Conservation (phyloP, 92 coral and sea anemone species). For the Zoanthus sansibaricus region DNA sequence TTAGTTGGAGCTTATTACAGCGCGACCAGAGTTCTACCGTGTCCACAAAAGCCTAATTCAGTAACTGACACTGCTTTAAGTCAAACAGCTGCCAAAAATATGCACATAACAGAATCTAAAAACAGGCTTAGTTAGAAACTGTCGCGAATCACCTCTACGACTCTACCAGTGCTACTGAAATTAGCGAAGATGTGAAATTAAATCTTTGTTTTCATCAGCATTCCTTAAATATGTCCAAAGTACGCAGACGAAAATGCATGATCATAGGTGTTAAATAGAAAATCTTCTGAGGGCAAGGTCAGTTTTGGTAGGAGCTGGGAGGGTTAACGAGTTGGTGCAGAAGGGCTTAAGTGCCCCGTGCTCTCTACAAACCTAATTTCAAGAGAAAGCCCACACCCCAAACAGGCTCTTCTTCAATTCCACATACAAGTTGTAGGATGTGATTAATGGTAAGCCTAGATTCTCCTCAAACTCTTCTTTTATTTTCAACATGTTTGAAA, state of each 20-base stretch:
- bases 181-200: not conserved
- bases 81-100: too few relatives aligned
- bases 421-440: constrained; percentile 58
- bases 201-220: constrained; percentile 3
- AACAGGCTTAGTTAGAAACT: too few relatives aligned
- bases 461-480: constrained; percentile 44
- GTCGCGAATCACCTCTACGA: too few relatives aligned
- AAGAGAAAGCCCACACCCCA: constrained; percentile 53
- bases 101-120: too few relatives aligned
- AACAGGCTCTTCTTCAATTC: constrained; percentile 66
- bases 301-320: not conserved
- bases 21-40: too few relatives aligned
- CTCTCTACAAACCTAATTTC: constrained; percentile 38
- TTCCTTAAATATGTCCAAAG: constrained; percentile 7
- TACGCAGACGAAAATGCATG: not conserved
- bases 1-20: too few relatives aligned
- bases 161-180: not conserved
- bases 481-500: constrained; percentile 48
- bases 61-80: too few relatives aligned
- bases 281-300: not conserved
- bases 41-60: too few relatives aligned
- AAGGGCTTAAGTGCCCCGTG: not conserved
- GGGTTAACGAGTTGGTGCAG: not conserved
- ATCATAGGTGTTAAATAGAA: not conserved
- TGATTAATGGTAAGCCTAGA: constrained; percentile 50